These are phyloP conservation scores for Tribolium freemani DNA, from an alignment of 2,888 invertebrate genomes.

Conservation along the genomic window DNA sequence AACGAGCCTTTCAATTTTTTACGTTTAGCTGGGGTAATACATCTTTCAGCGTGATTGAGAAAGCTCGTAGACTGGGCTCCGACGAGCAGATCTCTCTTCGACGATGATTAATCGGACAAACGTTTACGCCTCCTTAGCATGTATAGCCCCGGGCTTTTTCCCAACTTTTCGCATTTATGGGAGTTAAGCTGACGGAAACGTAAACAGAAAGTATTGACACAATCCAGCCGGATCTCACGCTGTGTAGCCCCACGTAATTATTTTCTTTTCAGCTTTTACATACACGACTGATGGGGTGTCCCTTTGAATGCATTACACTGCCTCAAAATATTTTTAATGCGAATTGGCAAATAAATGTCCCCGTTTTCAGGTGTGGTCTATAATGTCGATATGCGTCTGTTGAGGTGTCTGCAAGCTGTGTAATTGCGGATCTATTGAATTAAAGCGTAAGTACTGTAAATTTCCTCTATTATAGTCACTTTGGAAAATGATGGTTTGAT, in stretches of 20 bases:
- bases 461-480: slow-evolving; percentile 12
- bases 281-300: background rate
- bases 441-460: slow-evolving; percentile 21
- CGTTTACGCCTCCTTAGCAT: slow-evolving; percentile 8
- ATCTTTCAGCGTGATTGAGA: slow-evolving; percentile 29
- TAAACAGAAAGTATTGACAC: slow-evolving; percentile 6
- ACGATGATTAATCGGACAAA: slow-evolving; percentile 30
- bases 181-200: background rate
- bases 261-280: background rate
- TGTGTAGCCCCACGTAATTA: background rate
- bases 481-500: slow-evolving; percentile 20
- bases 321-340: background rate
- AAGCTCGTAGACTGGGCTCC: slow-evolving; percentile 12
- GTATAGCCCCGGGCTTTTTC: background rate
- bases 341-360: background rate
- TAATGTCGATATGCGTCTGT: background rate
- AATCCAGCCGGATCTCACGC: slow-evolving; percentile 1
- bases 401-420: background rate
- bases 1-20: slow-evolving; percentile 16
- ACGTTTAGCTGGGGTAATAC: slow-evolving; percentile 7
- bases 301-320: background rate
- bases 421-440: slow-evolving; percentile 7
- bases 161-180: slow-evolving; percentile 3
- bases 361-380: background rate
- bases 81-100: slow-evolving; percentile 16